Conservation (phyloP, 2,888 invertebrate genomes). For the Oscheius sp. region DNA sequence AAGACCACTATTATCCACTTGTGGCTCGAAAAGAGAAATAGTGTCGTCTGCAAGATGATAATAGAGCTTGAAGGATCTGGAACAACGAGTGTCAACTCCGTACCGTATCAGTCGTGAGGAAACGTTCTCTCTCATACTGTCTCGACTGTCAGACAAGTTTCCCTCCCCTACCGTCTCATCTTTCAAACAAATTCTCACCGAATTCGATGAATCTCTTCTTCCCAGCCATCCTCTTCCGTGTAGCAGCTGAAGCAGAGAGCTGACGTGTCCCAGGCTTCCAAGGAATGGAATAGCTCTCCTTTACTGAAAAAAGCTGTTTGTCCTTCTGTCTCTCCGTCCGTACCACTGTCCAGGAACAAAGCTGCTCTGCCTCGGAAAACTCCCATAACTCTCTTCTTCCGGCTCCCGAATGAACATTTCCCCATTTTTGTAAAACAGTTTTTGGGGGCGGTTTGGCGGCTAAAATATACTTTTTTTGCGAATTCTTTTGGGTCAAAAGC, state of each 20-base stretch:
- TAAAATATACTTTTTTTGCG: not conserved
- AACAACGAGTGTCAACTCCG: not conserved
- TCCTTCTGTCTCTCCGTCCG: too few relatives aligned
- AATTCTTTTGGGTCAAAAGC: not conserved
- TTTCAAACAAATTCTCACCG: constrained; percentile 17
- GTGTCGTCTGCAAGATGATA: constrained; percentile 54
- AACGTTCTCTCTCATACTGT: not conserved
- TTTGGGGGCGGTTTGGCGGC: constrained; percentile 11
- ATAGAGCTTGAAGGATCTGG: constrained; percentile 49
- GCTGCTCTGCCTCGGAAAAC: constrained; percentile 24
- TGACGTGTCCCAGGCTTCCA: constrained; percentile 36
- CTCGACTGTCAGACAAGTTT: not conserved
- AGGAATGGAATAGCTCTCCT: constrained; percentile 28
- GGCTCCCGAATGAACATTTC: constrained; percentile 36
- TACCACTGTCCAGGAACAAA: constrained; percentile 26
- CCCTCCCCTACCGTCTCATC: not conserved
- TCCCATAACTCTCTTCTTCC: constrained; percentile 5
- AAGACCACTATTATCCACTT: constrained; percentile 50
- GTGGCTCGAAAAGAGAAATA: constrained; percentile 50
- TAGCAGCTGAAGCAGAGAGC: constrained; percentile 50
- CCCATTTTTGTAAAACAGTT: constrained; percentile 39
- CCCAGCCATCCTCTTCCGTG: constrained; percentile 52
- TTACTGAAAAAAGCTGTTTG: constrained; percentile 8
- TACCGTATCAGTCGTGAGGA: not conserved
- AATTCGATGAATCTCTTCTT: constrained; percentile 50